Evolutionary conservation across 1,140 invertebrate species (phyloP).

Genomic region (Thrips palmi): DNA sequence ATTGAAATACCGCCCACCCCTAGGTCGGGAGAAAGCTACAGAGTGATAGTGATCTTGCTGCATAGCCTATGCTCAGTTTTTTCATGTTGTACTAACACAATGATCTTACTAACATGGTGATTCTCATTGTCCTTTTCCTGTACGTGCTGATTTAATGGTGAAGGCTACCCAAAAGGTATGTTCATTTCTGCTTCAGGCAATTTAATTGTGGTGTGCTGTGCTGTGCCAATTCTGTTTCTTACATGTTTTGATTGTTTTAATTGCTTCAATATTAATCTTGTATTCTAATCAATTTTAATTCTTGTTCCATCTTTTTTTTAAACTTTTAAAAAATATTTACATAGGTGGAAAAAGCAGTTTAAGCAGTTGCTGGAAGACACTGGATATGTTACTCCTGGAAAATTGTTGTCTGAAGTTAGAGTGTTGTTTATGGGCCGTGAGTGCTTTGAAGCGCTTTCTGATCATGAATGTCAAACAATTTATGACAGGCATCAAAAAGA

Average conservation of each 20-base stretch:
- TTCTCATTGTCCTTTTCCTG: too few relatives aligned
- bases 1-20: too few relatives aligned
- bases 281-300: slow-evolving; percentile 5
- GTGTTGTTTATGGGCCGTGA: slow-evolving; percentile 89
- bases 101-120: too few relatives aligned
- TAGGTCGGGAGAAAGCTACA: too few relatives aligned
- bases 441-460: slow-evolving; percentile 80
- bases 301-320: slow-evolving; percentile 1
- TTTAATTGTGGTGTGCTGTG: not conserved
- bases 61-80: too few relatives aligned
- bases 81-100: too few relatives aligned
- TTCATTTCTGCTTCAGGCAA: slow-evolving; percentile 8
- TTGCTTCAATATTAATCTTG: slow-evolving; percentile 6
- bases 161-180: slow-evolving; percentile 17
- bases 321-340: slow-evolving; percentile 14
- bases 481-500: slow-evolving; percentile 90
- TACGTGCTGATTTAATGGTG: slow-evolving; percentile 13
- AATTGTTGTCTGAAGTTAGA: slow-evolving; percentile 76
- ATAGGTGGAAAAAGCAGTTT: slow-evolving; percentile 79
- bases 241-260: slow-evolving; percentile 2
- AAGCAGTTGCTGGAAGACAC: slow-evolving; percentile 85
- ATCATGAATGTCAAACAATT: slow-evolving; percentile 78
- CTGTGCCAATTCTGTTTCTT: slow-evolving; percentile 1
- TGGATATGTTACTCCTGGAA: slow-evolving; percentile 84
- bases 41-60: too few relatives aligned